Conservation (phyloP, 2,888 invertebrate genomes). For the Hanleya hanleyi region DNA sequence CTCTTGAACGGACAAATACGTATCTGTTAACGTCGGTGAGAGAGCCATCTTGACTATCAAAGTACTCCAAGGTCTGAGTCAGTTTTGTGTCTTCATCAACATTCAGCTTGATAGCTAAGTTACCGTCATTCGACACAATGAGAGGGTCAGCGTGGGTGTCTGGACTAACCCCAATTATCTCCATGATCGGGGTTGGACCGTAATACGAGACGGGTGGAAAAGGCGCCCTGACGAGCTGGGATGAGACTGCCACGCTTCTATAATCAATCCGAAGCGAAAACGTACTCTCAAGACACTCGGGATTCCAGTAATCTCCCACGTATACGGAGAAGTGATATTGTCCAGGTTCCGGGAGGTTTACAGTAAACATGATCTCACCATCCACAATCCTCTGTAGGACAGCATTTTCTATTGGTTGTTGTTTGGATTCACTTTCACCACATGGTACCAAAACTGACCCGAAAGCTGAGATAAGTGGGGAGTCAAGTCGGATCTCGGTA, state of each 20-base stretch:
- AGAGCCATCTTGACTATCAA: constrained; percentile 55
- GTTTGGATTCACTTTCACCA: constrained; percentile 64
- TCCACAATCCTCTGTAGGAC: constrained; percentile 62
- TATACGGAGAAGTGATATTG: constrained; percentile 73
- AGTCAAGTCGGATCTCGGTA: constrained; percentile 60
- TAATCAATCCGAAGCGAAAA: constrained; percentile 68
- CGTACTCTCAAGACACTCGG: constrained; percentile 68
- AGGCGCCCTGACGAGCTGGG: constrained; percentile 49
- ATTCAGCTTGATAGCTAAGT: constrained; percentile 57
- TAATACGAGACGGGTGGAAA: constrained; percentile 63
- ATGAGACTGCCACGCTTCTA: constrained; percentile 50
- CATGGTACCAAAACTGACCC: constrained; percentile 40
- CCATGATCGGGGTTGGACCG: constrained; percentile 59
- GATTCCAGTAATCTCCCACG: constrained; percentile 67
- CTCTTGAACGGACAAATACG: constrained; percentile 61
- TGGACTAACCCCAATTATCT: constrained; percentile 52
- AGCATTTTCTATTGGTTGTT: constrained; percentile 49
- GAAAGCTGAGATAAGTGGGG: constrained; percentile 43
- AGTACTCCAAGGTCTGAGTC: constrained; percentile 58
- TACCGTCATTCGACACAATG: constrained; percentile 56
- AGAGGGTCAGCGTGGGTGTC: constrained; percentile 62
- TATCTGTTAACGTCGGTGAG: constrained; percentile 38
- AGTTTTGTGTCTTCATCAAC: constrained; percentile 50
- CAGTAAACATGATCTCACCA: constrained; percentile 69
- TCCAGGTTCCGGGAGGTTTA: constrained; percentile 73